Conservation (phyloP, 2,113 vertebrate species). For the Salvelinus alpinus region DNA sequence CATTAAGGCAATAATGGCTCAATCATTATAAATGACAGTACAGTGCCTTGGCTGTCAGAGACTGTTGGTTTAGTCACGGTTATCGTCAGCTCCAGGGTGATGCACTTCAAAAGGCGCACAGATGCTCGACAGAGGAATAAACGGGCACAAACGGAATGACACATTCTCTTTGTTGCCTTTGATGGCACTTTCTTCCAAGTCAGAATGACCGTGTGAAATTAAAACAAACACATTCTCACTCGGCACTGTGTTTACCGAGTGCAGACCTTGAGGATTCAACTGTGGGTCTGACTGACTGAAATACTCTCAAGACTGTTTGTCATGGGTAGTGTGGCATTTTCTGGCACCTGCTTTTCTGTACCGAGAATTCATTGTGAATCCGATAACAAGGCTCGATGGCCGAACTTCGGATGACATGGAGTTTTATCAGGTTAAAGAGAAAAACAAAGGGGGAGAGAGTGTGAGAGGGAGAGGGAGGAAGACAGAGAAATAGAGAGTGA, state of each 20-base stretch:
- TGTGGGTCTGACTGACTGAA: constrained; percentile 1
- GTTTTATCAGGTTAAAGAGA: too few relatives aligned
- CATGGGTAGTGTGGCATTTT: too few relatives aligned
- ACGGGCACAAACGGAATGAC: constrained; percentile 50
- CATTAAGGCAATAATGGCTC: constrained; percentile 61
- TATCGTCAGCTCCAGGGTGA: constrained; percentile 36
- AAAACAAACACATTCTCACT: constrained; percentile 28
- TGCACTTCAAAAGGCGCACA: constrained; percentile 49
- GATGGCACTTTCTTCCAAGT: constrained; percentile 39
- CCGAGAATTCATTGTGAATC: too few relatives aligned
- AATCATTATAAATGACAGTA: constrained; percentile 58
- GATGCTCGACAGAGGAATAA: constrained; percentile 30
- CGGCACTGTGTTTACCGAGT: not conserved
- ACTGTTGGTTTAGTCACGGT: constrained; percentile 54
- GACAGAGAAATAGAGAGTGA: too few relatives aligned
- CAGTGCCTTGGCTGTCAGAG: constrained; percentile 35
- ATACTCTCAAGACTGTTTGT: not conserved
- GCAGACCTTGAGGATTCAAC: constrained; percentile 36
- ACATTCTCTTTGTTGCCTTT: constrained; percentile 48
- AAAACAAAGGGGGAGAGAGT: too few relatives aligned
- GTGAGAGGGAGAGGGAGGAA: too few relatives aligned
- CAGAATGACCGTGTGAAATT: constrained; percentile 53
- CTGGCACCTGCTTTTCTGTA: too few relatives aligned
- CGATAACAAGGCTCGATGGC: too few relatives aligned
- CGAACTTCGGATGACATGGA: too few relatives aligned